Base-by-base conservation (phyloP, 2,797 vertebrate species). In the Dipus sagitta region DNA sequence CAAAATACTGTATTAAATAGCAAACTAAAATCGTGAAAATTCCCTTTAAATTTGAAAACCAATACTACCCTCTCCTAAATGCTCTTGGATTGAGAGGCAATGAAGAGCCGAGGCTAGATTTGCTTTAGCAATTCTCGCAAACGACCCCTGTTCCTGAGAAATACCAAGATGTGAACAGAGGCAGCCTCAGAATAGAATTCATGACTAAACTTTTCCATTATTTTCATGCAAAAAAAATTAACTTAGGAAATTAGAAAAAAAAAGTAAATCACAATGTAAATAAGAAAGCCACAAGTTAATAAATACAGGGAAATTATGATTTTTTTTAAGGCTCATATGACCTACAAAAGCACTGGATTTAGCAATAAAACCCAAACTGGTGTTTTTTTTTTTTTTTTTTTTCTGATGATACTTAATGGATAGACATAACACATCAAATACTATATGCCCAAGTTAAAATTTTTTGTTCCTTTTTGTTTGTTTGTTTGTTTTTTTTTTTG, bases 71-170 rank as follows among this genome's bases (percentile, higher is more conserved):
- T 60, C 32, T 77, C 76, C 79, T 86, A 86, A 96, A 88, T 79
- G 81, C 85, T 92, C 84, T 96, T 94, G 60, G 96, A 87, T 96
- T n/a, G 52, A 95, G 91, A 94, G 77, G 89, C 92, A 94, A 90
- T 92, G 89, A 95, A 93, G 90, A 89, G 77, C 54, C 11, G 38
- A 94, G 60, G 94, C 80, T 82, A 64, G 77, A 86, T 94, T 94
- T 72, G 76, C 67, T 92, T 89, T 77, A 54, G 79, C 93, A 94
- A 88, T 94, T 94, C 93, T 82, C 90, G 82, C 60, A 94, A 90
- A 94, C 86, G 90, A 90, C 9, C 32, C 42, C 64, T 95, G 14
- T 88, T 94, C 87, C 62, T 88, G 77, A 95, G 65, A 95, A 92
- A 62, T 77, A 30, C 78, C 78, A 23, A 52, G 38, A 54, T 76